A percentile compares a stretch with the other conserved stretches of the same genome.
Conservation (phyloP, 1,140 invertebrate species). For the Drosophila seguyi region DNA sequence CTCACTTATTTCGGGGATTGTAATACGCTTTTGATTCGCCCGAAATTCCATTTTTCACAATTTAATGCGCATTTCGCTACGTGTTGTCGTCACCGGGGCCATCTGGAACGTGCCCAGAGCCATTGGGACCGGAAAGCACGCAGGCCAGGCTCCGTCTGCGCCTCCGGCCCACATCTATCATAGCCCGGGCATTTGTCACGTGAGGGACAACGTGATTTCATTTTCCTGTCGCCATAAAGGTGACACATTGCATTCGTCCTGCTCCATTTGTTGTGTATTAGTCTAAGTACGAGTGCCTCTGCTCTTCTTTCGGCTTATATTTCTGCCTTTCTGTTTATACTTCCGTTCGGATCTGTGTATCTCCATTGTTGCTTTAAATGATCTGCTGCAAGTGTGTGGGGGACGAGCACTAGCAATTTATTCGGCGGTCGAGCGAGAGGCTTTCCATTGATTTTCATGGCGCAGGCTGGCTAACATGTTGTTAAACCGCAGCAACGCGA, state of each 20-base stretch:
- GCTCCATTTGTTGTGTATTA: conserved; percentile 62
- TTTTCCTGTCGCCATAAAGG: conserved; percentile 83
- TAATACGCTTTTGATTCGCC: conserved; percentile 83
- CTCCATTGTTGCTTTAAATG: conserved; percentile 17
- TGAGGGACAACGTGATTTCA: conserved; percentile 82
- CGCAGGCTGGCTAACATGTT: conserved; percentile 50
- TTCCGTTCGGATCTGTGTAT: conserved; percentile 1
- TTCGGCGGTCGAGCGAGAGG: conserved; percentile 33
- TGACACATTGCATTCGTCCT: conserved; percentile 75
- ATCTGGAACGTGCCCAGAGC: conserved; percentile 68
- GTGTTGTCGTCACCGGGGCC: conserved; percentile 74
- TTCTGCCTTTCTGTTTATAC: conserved; percentile 8
- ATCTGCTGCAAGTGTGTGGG: not conserved
- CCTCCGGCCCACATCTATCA: conserved; percentile 65
- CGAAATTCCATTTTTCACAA: conserved; percentile 82
- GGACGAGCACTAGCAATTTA: conserved; percentile 40
- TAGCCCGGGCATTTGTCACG: conserved; percentile 77
- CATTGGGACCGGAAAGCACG: conserved; percentile 29
- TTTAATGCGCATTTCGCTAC: conserved; percentile 82
- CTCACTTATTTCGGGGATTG: conserved; percentile 70
- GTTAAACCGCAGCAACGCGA: conserved; percentile 56
- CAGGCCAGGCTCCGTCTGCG: conserved; percentile 5
- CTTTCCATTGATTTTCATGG: conserved; percentile 64
- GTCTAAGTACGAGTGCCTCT: conserved; percentile 34
- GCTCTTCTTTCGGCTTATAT: conserved; percentile 2